Conservation (phyloP, 2,888 invertebrate genomes). For the Sesamia inferens region DNA sequence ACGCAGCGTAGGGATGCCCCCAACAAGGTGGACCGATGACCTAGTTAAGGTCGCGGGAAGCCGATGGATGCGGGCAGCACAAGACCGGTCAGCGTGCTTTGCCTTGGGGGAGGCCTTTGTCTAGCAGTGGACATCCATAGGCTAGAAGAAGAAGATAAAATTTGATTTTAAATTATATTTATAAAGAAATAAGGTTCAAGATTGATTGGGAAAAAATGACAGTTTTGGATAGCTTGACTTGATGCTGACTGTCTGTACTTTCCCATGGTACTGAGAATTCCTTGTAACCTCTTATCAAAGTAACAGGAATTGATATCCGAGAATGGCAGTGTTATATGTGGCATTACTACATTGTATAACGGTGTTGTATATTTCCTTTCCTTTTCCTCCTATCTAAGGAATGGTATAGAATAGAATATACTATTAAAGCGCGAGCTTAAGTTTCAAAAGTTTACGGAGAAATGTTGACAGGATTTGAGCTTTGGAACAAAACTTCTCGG, state of each 20-base stretch:
- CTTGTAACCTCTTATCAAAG: constrained; percentile 20
- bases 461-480: neutral
- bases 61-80: too few relatives aligned
- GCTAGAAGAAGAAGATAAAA: too few relatives aligned
- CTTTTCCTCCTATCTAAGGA: neutral
- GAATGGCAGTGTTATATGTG: neutral
- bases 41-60: too few relatives aligned
- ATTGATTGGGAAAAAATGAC: too few relatives aligned
- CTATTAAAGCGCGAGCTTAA: neutral
- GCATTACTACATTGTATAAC: constrained; percentile 15
- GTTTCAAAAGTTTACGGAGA: neutral
- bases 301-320: constrained; percentile 31
- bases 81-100: too few relatives aligned
- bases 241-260: neutral
- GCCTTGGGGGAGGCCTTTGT: too few relatives aligned
- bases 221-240: too few relatives aligned
- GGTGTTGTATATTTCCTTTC: constrained; percentile 10
- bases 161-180: too few relatives aligned
- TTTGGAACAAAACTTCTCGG: neutral
- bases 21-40: too few relatives aligned
- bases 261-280: constrained; percentile 7
- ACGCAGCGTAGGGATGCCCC: too few relatives aligned
- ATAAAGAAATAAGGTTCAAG: too few relatives aligned
- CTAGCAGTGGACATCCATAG: too few relatives aligned
- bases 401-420: neutral